Evolutionary conservation across 1,140 invertebrate genomes (phyloP).

Genomic region (Zaprionus capensis): DNA sequence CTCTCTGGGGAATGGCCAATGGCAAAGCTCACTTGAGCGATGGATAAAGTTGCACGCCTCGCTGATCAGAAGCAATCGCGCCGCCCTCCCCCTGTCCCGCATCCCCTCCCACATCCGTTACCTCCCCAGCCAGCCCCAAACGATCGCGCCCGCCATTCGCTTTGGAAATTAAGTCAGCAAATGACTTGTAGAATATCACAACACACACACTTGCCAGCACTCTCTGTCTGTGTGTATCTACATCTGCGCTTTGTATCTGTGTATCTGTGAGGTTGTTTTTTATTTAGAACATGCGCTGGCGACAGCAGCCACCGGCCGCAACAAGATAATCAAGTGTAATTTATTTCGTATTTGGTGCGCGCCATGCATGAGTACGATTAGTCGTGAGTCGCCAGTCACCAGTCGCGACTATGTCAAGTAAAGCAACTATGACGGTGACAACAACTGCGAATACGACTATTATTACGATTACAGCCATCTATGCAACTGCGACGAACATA

Average conservation of each 20-base stretch:
- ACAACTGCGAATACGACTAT: conserved; percentile 40
- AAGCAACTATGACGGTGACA: conserved; percentile 34
- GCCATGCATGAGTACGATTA: conserved; percentile 70
- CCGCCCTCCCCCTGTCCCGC: neutral
- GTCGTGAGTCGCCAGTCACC: conserved; percentile 15
- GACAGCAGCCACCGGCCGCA: conserved; percentile 59
- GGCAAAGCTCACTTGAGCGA: conserved; percentile 71
- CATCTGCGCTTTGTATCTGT: conserved; percentile 3
- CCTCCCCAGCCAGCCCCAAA: conserved; percentile 13
- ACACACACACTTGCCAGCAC: conserved; percentile 39
- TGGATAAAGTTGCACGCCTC: conserved; percentile 81
- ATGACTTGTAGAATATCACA: conserved; percentile 83
- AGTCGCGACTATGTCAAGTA: conserved; percentile 13
- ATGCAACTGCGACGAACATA: conserved; percentile 28
- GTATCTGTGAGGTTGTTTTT: conserved; percentile 66
- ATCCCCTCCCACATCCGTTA: neutral
- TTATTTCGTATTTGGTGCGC: conserved; percentile 83
- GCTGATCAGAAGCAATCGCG: conserved; percentile 60
- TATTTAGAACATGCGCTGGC: conserved; percentile 62
- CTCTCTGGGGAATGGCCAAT: conserved; percentile 53
- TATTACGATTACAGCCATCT: conserved; percentile 1
- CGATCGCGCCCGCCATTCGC: conserved; percentile 59
- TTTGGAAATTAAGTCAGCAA: conserved; percentile 83
- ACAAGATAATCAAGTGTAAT: conserved; percentile 84
- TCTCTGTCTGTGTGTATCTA: neutral